phyloP scores from a whole-genome alignment of 2,888 invertebrate genomes.

The Itoplectis maculator region DNA sequence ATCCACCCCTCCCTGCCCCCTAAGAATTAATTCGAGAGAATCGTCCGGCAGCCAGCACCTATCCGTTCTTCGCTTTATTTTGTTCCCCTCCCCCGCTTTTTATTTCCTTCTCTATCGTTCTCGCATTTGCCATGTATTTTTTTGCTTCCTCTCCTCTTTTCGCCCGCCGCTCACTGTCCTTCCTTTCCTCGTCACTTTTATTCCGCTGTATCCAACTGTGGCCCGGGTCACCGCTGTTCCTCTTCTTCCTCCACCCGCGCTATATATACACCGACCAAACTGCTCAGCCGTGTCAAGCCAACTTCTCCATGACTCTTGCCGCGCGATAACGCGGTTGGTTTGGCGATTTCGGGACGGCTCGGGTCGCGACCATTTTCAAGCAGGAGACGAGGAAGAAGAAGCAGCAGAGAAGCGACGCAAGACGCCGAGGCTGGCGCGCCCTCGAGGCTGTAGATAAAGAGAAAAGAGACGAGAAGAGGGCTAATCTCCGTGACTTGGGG shows the following conservation, averaged over 20 bases:
- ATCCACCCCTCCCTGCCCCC: conserved; percentile 70
- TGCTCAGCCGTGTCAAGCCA: conserved; percentile 74
- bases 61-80: conserved; percentile 68
- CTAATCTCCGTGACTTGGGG: conserved; percentile 73
- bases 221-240: conserved; percentile 61
- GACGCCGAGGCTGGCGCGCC: conserved; percentile 37
- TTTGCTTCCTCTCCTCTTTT: conserved; percentile 55
- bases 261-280: conserved; percentile 19
- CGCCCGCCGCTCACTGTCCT: conserved; percentile 42
- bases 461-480: conserved; percentile 71
- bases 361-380: conserved; percentile 30
- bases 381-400: conserved; percentile 13
- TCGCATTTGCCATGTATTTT: conserved; percentile 65
- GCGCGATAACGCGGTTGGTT: conserved; percentile 76
- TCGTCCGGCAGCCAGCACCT: conserved; percentile 79
- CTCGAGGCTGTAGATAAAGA: conserved; percentile 66
- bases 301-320: conserved; percentile 73
- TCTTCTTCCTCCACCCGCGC: conserved; percentile 41
- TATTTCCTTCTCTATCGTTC: conserved; percentile 65
- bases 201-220: conserved; percentile 68
- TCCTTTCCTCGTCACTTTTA: conserved; percentile 70
- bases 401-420: conserved; percentile 43
- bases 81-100: conserved; percentile 68
- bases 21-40: conserved; percentile 85
- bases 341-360: conserved; percentile 57